Evolutionary conservation across 2,888 invertebrate genomes (phyloP), one percentile per base, ranked within the genome.

Genomic region (Thelaira solivaga): DNA sequence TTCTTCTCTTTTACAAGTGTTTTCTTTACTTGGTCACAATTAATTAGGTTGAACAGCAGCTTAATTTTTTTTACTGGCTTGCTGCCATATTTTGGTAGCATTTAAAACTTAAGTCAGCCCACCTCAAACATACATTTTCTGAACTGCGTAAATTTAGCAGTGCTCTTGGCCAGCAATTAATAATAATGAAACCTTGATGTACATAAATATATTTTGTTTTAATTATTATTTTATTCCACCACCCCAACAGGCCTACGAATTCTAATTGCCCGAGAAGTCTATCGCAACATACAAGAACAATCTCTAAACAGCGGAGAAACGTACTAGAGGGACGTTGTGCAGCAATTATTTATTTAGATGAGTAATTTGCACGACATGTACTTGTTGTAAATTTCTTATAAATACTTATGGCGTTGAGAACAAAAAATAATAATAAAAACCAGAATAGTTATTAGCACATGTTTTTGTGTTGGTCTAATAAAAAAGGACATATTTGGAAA

Each of bases 191-290:
- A 57, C 62, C 49, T 55, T 75, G 39, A 55, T 47, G 5, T 20
- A 13, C 34, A 18, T 39, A 13, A 2, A 13, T 51, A 47, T 65
- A 36, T 61, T 51, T 24, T 62, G 26, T 45, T 64, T 53, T 75
- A n/a, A n/a, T 51, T 45, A 57, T 6, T 39, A 13, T 73, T 71
- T 72, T 7, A 34, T 55, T 47, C 24, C 39, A 45, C 24, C 16
- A 13, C 36, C 47, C 55, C 57, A 76, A 62, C 59, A 86, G 86
- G 87, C 87, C 84, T 86, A 85, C 85, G 87, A 86, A 80, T 86
- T 86, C 86, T 86, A 86, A 87, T 85, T 85, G 82, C 85, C 26
- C 47, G 45, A 36, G 53, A 75, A 68, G 45, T 61, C 13, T 67
- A 76, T 72, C 72, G 72, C 45, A 57, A 57, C 20, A 53, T 43